Conservation (phyloP, 2,113 vertebrate genomes). For the Rhea americana region DNA sequence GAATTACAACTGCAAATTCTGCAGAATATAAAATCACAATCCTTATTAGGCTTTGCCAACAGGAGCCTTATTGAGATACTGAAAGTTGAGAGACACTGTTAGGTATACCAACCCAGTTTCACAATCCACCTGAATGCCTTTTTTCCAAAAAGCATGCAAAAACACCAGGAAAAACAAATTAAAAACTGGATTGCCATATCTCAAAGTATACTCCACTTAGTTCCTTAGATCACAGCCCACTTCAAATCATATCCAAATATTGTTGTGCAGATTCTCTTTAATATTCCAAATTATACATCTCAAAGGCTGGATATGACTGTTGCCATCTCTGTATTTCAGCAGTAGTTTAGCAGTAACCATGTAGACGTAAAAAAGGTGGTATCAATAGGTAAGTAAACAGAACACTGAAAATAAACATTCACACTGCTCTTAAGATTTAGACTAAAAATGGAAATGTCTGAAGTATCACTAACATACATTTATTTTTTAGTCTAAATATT, state of each 20-base stretch:
- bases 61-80: not conserved
- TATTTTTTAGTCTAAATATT: conserved; percentile 56
- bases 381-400: not conserved
- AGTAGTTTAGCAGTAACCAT: not conserved
- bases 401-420: not conserved
- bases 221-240: not conserved
- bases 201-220: not conserved
- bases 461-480: not conserved
- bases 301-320: not conserved
- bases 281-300: not conserved
- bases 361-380: not conserved
- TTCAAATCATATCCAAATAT: not conserved
- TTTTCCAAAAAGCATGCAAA: not conserved
- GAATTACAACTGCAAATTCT: not conserved
- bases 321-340: not conserved
- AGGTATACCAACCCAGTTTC: not conserved
- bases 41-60: not conserved
- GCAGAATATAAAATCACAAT: not conserved
- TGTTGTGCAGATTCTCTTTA: not conserved
- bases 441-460: conserved; percentile 40
- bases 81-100: not conserved
- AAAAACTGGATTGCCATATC: not conserved
- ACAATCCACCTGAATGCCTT: not conserved
- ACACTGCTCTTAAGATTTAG: not conserved
- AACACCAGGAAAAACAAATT: not conserved